phyloP scores from a whole-genome alignment of 1,140 invertebrate species.

The Conopomorpha cramerella region DNA sequence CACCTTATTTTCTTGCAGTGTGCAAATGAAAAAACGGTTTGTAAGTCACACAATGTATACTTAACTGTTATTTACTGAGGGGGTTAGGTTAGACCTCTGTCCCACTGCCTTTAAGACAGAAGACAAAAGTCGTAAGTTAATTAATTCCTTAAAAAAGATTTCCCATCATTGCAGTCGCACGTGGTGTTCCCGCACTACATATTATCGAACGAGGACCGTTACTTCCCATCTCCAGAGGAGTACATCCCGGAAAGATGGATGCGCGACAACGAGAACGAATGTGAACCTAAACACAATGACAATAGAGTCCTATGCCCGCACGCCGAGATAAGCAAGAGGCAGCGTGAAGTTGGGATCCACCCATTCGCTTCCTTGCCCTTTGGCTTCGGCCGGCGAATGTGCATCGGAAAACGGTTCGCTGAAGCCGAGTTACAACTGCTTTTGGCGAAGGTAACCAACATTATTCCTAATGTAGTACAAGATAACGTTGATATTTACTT shows the following conservation, averaged over 20 bases:
- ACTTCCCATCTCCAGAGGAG: constrained; percentile 69
- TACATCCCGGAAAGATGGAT: constrained; percentile 82
- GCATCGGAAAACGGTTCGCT: constrained; percentile 79
- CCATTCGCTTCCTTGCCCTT: constrained; percentile 81
- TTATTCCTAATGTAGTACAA: too few relatives aligned
- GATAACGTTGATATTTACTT: too few relatives aligned
- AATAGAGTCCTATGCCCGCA: too few relatives aligned
- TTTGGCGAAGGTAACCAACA: constrained; percentile 62
- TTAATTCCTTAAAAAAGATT: too few relatives aligned
- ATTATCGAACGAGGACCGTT: constrained; percentile 71
- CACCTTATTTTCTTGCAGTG: too few relatives aligned
- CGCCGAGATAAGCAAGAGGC: constrained; percentile 9
- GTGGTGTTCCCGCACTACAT: constrained; percentile 81
- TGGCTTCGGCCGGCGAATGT: constrained; percentile 82
- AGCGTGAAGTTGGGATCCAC: constrained; percentile 57
- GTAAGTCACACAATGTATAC: too few relatives aligned
- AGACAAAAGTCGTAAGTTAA: too few relatives aligned
- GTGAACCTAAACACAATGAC: too few relatives aligned
- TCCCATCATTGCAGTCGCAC: constrained; percentile 76
- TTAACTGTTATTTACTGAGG: too few relatives aligned
- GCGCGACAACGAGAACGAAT: constrained; percentile 26
- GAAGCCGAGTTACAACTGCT: constrained; percentile 79
- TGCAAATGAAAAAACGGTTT: too few relatives aligned
- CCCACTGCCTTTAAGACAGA: too few relatives aligned
- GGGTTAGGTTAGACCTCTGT: too few relatives aligned